phyloP scores from a whole-genome alignment of 1,140 invertebrate species.

The Hormaphis cornu region DNA sequence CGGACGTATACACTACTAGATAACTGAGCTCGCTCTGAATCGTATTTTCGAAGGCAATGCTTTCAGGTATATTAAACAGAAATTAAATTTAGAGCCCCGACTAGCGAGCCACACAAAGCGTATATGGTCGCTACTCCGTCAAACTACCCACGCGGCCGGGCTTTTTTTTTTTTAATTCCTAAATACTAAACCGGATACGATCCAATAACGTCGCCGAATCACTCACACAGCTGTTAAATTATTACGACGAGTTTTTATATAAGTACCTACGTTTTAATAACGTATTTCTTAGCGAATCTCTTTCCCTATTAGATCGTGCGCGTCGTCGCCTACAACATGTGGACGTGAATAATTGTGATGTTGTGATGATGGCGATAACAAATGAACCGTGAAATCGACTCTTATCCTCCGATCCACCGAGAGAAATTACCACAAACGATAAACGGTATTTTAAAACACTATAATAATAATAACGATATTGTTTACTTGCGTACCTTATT shows the following conservation, averaged over 20 bases:
- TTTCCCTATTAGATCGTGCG: neutral
- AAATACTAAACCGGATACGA: too few species aligned
- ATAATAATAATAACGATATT: neutral
- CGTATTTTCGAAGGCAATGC: too few species aligned
- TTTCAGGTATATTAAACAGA: too few species aligned
- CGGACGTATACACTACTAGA: too few species aligned
- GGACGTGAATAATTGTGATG: neutral
- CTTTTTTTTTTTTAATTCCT: too few species aligned
- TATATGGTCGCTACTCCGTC: too few species aligned
- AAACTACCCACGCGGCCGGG: too few species aligned
- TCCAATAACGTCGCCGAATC: neutral
- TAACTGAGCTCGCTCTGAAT: too few species aligned
- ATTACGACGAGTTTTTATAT: neutral
- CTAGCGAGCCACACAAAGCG: too few species aligned
- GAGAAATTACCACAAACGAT: neutral
- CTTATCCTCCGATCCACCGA: neutral
- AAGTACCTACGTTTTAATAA: neutral
- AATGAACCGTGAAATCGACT: slow-evolving; percentile 16
- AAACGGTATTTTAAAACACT: slow-evolving; percentile 1
- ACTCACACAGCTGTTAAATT: neutral
- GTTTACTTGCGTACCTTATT: neutral
- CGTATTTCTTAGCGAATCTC: neutral
- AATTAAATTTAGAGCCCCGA: too few species aligned
- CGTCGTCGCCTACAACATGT: neutral
- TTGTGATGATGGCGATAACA: too few species aligned